Evolutionary conservation across 2,797 vertebrate species (phyloP).

Genomic region (Buphagus erythrorhynchus): DNA sequence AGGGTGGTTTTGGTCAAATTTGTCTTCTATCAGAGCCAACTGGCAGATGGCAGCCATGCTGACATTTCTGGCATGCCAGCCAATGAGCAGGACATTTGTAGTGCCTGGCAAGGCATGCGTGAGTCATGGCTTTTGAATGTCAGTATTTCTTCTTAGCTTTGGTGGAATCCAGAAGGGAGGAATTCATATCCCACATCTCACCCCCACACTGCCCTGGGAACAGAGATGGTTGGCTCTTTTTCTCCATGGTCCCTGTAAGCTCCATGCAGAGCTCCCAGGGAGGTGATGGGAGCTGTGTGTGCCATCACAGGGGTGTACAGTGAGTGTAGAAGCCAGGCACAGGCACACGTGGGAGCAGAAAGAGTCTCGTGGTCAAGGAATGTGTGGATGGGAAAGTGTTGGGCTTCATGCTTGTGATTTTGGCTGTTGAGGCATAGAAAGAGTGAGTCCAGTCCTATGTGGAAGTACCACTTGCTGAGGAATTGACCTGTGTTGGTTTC

Average conservation of each 20-base stretch:
- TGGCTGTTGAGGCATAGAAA: not conserved
- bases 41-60: not conserved
- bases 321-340: not conserved
- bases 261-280: not conserved
- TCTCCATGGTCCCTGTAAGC: not conserved
- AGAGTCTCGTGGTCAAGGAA: fast-evolving
- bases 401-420: not conserved
- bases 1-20: not conserved
- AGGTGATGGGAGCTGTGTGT: not conserved
- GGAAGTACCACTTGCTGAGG: not conserved
- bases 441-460: not conserved
- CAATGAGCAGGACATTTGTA: not conserved
- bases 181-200: not conserved
- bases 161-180: conserved; percentile 3
- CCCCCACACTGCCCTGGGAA: not conserved
- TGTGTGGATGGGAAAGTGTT: fast-evolving
- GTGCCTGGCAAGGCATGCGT: not conserved
- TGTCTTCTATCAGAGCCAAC: not conserved
- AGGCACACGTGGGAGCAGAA: fast-evolving
- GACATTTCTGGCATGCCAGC: not conserved
- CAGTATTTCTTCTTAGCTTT: not conserved
- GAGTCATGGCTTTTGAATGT: not conserved
- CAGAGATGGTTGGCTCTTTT: not conserved
- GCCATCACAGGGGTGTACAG: not conserved
- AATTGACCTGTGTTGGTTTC: not conserved